Conservation (phyloP, 2,113 vertebrate species). For the Rhabdomys dilectus region DNA sequence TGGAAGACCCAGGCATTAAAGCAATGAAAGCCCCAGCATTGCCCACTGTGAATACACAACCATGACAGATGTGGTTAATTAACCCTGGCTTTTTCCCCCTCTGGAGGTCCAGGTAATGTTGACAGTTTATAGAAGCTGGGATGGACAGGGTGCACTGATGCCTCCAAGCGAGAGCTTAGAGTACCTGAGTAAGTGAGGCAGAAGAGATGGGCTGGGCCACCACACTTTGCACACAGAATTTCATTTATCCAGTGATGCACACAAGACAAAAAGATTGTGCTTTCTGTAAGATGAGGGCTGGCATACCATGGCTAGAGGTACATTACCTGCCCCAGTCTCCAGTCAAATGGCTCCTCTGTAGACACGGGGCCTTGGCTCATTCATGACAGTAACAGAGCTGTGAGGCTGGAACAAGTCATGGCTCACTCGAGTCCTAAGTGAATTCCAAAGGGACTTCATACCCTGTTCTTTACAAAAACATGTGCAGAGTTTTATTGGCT, state of each 20-base stretch:
- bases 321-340: not conserved
- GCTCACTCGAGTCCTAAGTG: not conserved
- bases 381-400: not conserved
- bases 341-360: too few relatives aligned
- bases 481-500: too few relatives aligned
- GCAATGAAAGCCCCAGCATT: not conserved
- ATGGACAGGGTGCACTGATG: not conserved
- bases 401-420: not conserved
- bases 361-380: not conserved
- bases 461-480: too few relatives aligned
- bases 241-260: too few relatives aligned
- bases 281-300: not conserved
- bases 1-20: not conserved
- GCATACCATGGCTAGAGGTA: not conserved
- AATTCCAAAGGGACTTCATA: too few relatives aligned
- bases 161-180: not conserved
- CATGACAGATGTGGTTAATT: not conserved
- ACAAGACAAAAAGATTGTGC: not conserved
- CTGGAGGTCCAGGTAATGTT: not conserved
- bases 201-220: too few relatives aligned
- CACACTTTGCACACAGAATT: not conserved
- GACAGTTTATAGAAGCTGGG: too few relatives aligned
- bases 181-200: fast-evolving
- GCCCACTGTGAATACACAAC: fast-evolving
- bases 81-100: too few relatives aligned